Evolutionary conservation across 2,113 vertebrate genomes (phyloP).

Genomic region (Tachuris rubrigastra): DNA sequence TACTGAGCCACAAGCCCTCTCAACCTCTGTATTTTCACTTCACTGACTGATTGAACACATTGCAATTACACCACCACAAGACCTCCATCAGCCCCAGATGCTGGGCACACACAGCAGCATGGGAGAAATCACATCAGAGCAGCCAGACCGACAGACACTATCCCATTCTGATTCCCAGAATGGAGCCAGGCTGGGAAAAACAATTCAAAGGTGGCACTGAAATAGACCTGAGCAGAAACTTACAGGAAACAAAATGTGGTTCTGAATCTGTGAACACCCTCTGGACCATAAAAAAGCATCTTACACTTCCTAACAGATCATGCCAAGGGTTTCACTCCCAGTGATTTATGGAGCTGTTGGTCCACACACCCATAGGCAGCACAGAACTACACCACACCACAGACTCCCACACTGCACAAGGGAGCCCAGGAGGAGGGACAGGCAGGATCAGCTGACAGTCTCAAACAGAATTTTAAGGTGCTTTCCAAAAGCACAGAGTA

Average conservation of each 20-base stretch:
- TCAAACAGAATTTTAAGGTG: neutral
- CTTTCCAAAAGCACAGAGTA: neutral
- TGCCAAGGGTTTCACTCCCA: neutral
- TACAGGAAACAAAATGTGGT: neutral
- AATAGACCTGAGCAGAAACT: neutral
- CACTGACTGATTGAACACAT: neutral
- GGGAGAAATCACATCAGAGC: neutral
- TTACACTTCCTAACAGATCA: neutral
- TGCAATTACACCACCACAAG: too few relatives aligned
- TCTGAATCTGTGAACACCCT: neutral
- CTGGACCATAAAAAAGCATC: neutral
- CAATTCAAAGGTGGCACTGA: neutral
- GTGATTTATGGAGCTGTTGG: rapidly evolving
- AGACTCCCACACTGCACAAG: neutral
- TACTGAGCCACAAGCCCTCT: rapidly evolving
- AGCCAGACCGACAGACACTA: neutral
- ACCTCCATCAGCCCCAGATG: neutral
- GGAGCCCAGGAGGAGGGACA: neutral
- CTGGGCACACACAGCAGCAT: neutral
- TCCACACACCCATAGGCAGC: rapidly evolving
- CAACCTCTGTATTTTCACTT: neutral
- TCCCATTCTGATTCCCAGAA: neutral
- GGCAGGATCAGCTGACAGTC: neutral
- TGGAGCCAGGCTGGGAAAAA: neutral
- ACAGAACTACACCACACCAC: neutral